phyloP scores from a whole-genome alignment of 2,797 vertebrate genomes.

The Tenualosa thibaudeaui region DNA sequence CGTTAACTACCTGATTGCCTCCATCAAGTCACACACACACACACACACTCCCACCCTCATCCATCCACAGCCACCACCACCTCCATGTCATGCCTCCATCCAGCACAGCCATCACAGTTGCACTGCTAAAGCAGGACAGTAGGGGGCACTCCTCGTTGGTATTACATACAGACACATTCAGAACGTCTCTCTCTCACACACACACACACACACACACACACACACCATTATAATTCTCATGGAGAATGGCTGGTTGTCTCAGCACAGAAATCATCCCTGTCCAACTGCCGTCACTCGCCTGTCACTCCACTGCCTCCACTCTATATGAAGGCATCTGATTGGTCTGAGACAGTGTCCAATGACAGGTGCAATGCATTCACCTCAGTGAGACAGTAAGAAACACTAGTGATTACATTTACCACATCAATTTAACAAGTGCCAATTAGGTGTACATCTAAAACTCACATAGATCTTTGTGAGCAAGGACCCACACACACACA shows the following conservation, averaged over 20 bases:
- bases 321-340: neutral
- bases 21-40: neutral
- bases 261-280: neutral
- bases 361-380: neutral
- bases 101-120: neutral
- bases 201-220: neutral
- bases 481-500: neutral
- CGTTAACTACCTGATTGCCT: slow-evolving; percentile 53
- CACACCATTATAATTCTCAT: neutral
- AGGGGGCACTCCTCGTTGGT: neutral
- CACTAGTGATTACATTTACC: neutral
- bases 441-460: neutral
- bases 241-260: neutral
- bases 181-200: neutral
- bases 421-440: neutral
- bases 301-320: neutral
- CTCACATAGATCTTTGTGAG: neutral
- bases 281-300: too few relatives aligned
- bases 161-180: neutral
- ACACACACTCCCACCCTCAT: slow-evolving; percentile 10
- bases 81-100: too few relatives aligned
- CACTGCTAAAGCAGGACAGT: neutral
- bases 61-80: neutral
- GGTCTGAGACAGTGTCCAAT: neutral
- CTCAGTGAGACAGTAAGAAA: too few relatives aligned